Evolutionary conservation across 2,888 invertebrate species (phyloP).

Genomic region (Drosophila austrosaltans): DNA sequence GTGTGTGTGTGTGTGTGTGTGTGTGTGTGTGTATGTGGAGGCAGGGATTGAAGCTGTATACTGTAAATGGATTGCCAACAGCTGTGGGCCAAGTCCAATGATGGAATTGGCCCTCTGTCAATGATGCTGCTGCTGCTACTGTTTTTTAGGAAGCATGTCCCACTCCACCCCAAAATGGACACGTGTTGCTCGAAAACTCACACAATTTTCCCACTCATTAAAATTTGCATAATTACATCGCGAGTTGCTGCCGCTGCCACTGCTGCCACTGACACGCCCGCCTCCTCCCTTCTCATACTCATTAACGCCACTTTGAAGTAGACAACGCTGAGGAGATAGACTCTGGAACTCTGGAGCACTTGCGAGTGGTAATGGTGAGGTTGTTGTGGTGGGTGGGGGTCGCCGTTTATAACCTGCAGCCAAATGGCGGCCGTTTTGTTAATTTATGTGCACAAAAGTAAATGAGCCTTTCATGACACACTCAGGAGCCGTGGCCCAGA

Average conservation of each 20-base stretch:
- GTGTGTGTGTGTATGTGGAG: slow-evolving; percentile 1
- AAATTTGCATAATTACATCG: slow-evolving; percentile 75
- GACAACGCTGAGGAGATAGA: slow-evolving; percentile 20
- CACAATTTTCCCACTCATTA: slow-evolving; percentile 74
- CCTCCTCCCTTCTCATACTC: slow-evolving; percentile 27
- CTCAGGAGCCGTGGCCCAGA: slow-evolving; percentile 44
- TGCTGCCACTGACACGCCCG: neutral
- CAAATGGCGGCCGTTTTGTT: slow-evolving; percentile 46
- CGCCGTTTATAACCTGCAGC: slow-evolving; percentile 39
- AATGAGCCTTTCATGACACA: slow-evolving; percentile 69
- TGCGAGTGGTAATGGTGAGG: neutral
- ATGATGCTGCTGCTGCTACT: slow-evolving; percentile 34
- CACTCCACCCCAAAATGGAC: slow-evolving; percentile 25
- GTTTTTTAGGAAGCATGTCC: neutral
- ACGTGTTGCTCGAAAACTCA: slow-evolving; percentile 56
- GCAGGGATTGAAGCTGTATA: neutral
- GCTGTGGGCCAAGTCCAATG: slow-evolving; percentile 14
- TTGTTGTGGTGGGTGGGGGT: neutral
- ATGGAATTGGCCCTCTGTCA: slow-evolving; percentile 65
- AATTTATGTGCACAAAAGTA: slow-evolving; percentile 64
- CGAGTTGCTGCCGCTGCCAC: slow-evolving; percentile 21
- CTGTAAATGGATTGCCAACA: slow-evolving; percentile 37
- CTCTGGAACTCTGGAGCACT: slow-evolving; percentile 12
- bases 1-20: neutral
- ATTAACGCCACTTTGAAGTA: slow-evolving; percentile 67